Base-by-base conservation (phyloP, 2,113 vertebrate species). In the Cebidichthys violaceus region DNA sequence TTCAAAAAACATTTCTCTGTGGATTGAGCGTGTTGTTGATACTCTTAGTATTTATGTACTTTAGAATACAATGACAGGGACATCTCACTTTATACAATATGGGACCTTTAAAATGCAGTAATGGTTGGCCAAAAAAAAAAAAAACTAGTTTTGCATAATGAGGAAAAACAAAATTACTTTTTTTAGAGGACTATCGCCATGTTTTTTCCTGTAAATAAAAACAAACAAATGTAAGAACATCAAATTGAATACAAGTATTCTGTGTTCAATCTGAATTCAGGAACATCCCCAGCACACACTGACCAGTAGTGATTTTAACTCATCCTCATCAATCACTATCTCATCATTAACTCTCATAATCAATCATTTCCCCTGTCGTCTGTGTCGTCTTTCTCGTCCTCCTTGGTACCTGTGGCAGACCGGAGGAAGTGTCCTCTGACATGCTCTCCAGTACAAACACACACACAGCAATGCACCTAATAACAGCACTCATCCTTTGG, bases 401-500 rank as follows among this genome's bases (percentile, higher is more conserved):
- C 6, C 35, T 33, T 39, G 5, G 29, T 69, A 17, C 50, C 59
- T 47, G 70, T 57, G 62, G 27, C 45, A 61, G 22, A 60, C 4
- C 9, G 61, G 43, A 64, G 20, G 9, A 39, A 83, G 61, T 11
- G 22, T 47, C 35, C 24, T 68, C 62, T 39, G 54, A 5, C 18
- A 4, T 29, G 45, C 41, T 39, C 35, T 62, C 62, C 54, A 33
- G 37, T 54, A 60, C 50, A 47, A 68, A 45, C 35, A 45, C 6
- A 33, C 9, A 70, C 27, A 62, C 55, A 50, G 47, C 24, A 45
- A 79, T 84, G 57, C 52, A 68, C 41, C 57, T 55, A 62, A 70
- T 66, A 72, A 62, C 27, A 60, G 57, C 27, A 31, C 43, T 68
- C 70, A 85, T 72, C 66, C 55, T 45, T 73, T 73, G 45, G 39